Percentiles rank a stretch among this genome's conserved stretches.
phyloP scores from a whole-genome alignment of 2,797 vertebrate species.

The Pseudochirops corinnae region DNA sequence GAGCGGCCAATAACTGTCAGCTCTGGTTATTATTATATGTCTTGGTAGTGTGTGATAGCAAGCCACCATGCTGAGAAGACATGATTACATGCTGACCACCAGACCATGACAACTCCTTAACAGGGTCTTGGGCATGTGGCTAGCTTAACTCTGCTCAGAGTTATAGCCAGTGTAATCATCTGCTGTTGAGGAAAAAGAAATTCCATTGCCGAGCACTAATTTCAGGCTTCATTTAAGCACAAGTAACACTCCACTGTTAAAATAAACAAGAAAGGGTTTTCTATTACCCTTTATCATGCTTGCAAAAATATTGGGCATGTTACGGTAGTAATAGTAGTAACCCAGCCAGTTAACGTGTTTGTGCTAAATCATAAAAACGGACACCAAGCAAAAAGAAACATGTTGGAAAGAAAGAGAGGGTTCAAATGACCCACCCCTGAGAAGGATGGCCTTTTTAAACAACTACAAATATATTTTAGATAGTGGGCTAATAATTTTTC shows the following conservation, averaged over 20 bases:
- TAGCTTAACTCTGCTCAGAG: constrained; percentile 40
- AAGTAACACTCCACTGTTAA: constrained; percentile 55
- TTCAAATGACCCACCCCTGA: not conserved
- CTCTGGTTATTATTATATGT: not conserved
- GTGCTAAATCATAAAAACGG: constrained; percentile 55
- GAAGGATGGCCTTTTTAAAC: constrained; percentile 28
- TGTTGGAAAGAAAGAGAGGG: not conserved
- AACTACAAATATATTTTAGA: constrained; percentile 17
- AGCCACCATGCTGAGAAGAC: constrained; percentile 17
- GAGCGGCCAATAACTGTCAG: not conserved
- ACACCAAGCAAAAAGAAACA: constrained; percentile 51
- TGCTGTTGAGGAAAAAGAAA: constrained; percentile 63
- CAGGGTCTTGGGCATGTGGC: constrained; percentile 57
- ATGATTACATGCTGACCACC: constrained; percentile 20
- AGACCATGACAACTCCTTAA: constrained; percentile 66
- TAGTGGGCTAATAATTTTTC: constrained; percentile 12
- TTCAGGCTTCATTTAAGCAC: constrained; percentile 73
- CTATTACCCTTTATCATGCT: constrained; percentile 12
- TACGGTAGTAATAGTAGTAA: constrained; percentile 32
- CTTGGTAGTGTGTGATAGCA: constrained; percentile 31
- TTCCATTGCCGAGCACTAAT: constrained; percentile 56
- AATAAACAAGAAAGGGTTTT: constrained; percentile 58
- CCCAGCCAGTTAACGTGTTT: constrained; percentile 47
- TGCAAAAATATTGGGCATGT: constrained; percentile 52
- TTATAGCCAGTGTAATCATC: constrained; percentile 32